Evolutionary conservation across 1,140 invertebrate species (phyloP).

Genomic region (Dinothrombium tinctorium): DNA sequence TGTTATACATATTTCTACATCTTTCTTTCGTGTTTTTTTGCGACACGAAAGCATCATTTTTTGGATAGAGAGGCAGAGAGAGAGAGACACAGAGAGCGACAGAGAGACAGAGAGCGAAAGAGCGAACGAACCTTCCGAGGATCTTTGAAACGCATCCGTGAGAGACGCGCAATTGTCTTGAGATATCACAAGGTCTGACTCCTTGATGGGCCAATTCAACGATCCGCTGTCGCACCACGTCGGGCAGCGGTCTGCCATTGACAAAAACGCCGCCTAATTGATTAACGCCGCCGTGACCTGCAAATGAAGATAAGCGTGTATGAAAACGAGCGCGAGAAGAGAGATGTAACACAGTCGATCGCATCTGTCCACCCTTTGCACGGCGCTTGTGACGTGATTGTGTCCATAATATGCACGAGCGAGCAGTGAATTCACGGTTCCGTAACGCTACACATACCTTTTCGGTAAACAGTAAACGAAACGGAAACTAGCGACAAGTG

Average conservation of each 20-base stretch:
- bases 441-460: no score
- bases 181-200: slow-evolving; percentile 55
- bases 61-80: neutral
- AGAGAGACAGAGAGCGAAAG: neutral
- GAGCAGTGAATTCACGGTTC: no score
- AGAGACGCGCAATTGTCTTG: slow-evolving; percentile 28
- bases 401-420: no score
- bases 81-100: neutral
- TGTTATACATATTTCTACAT: no score
- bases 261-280: slow-evolving; percentile 89
- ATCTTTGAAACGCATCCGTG: slow-evolving; percentile 30
- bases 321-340: no score
- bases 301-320: no score
- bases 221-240: slow-evolving; percentile 77
- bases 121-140: slow-evolving; percentile 22
- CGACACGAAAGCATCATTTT: neutral
- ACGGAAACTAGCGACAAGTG: no score
- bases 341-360: no score
- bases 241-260: slow-evolving; percentile 77
- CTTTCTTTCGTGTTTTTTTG: no score
- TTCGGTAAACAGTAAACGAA: no score
- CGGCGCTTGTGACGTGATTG: no score
- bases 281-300: slow-evolving; percentile 82
- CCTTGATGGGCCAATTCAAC: slow-evolving; percentile 87
- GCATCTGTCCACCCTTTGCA: no score